Percentiles rank a stretch among this genome's conserved stretches.
phyloP scores from a whole-genome alignment of 2,797 vertebrate genomes.

The Microchirus variegatus region DNA sequence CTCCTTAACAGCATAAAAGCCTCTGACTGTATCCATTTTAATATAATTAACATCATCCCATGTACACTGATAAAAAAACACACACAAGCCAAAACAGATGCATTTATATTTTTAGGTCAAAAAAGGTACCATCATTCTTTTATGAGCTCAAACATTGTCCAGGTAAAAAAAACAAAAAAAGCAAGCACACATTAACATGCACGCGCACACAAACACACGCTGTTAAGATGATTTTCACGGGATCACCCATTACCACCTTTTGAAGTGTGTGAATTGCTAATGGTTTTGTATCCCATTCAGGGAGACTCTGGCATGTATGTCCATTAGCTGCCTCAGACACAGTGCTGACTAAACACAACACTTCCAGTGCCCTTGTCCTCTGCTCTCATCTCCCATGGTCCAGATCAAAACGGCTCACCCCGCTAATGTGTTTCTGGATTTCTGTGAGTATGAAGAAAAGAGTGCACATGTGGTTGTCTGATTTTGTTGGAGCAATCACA shows the following conservation, averaged over 20 bases:
- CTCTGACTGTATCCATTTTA: no score
- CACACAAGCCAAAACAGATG: no score
- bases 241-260: slow-evolving; percentile 69
- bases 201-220: slow-evolving; percentile 7
- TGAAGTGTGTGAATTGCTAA: slow-evolving; percentile 68
- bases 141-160: slow-evolving; percentile 1
- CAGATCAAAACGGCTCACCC: slow-evolving; percentile 16
- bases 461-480: neutral
- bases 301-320: slow-evolving; percentile 57
- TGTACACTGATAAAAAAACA: no score
- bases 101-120: no score
- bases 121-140: neutral
- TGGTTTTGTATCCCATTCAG: slow-evolving; percentile 66
- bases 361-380: slow-evolving; percentile 57
- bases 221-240: slow-evolving; percentile 55
- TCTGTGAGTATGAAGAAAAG: neutral
- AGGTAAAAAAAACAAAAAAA: slow-evolving; percentile 11
- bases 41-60: no score
- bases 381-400: slow-evolving; percentile 16
- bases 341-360: slow-evolving; percentile 76
- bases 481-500: slow-evolving; percentile 2
- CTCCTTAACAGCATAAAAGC: no score
- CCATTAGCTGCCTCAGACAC: slow-evolving; percentile 75
- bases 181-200: slow-evolving; percentile 6
- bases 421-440: slow-evolving; percentile 1